phyloP scores from a whole-genome alignment of 2,888 invertebrate genomes.

The Listrodromus nycthemerus region DNA sequence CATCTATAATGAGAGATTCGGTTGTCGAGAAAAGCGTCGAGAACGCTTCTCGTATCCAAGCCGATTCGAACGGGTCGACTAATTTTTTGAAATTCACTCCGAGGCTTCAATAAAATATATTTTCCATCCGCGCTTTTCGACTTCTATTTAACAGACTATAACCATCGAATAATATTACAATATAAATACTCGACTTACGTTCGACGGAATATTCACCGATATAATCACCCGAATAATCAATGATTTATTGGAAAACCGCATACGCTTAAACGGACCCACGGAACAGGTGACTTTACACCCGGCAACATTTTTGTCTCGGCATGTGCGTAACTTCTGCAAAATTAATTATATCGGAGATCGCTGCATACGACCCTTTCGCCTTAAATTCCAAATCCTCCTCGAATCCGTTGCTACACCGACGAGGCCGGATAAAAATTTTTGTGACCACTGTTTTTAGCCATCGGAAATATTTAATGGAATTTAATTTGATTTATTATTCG shows the following conservation, averaged over 20 bases:
- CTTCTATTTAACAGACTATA: not conserved
- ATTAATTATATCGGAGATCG: not conserved
- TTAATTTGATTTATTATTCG: no score
- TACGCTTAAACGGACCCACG: not conserved
- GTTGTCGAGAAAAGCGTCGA: not conserved
- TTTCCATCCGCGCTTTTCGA: not conserved
- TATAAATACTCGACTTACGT: constrained; percentile 11
- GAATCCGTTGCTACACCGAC: no score
- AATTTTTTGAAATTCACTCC: not conserved
- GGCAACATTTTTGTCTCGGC: not conserved
- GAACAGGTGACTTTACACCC: not conserved
- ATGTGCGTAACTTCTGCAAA: not conserved
- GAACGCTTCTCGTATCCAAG: not conserved
- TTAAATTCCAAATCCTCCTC: no score
- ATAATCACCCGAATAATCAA: not conserved
- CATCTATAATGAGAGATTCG: not conserved
- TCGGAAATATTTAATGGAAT: no score
- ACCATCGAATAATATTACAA: not conserved
- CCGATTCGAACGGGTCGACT: not conserved
- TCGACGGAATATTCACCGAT: not conserved
- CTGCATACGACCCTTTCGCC: no score
- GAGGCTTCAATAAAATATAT: not conserved
- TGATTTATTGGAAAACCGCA: constrained; percentile 9
- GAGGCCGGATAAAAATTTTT: no score
- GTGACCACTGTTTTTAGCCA: no score